Evolutionary conservation across 2,113 vertebrate species (phyloP), one percentile per base, ranked within the genome.

Genomic region (Thryonomys swinderianus): DNA sequence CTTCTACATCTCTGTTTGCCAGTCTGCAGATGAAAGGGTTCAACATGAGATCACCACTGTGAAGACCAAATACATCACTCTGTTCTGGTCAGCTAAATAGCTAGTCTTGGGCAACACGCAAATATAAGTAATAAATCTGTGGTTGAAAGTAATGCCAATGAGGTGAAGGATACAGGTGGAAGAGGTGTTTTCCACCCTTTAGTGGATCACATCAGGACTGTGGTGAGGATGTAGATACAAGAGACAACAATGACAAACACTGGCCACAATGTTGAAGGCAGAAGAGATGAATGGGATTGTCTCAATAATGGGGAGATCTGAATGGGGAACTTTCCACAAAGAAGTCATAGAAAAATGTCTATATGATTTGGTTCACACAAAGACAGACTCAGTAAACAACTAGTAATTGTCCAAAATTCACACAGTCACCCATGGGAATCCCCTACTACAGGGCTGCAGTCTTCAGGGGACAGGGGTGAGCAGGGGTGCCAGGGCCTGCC

Each of bases 1-100:
- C 96, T 32, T 96, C 96, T 21, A 96, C 78, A 16, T 97, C 94
- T 62, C n/a, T 94, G 40, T 95, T 96, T n/a, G 85, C 90, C 40
- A 97, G 83, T n/a, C 71, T 95, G 1, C 94, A 91, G 32, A 93
- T 97, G 0, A 96, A 69, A 11, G 82, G 71, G 9, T 97, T 95
- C 92, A 94, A 2, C 95, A 96, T 91, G 34, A 86, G 32, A 96
- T 94, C 40, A 96, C 40, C 78, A 94, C 92, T 17, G 79, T 95
- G 18, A 91, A 97, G 51, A 96, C 93, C 7, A 97, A 30, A 61
- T 93, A 97, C 2, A 92, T 42, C 48, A 95, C 69, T 51, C 53
- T 97, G 81, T 96, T 96, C 55, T 96, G 95, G 6, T 90, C n/a
- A 3, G 37, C 57, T n/a, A 85, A 95, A 6, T 94, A 95, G 37